Conservation (phyloP, 2,113 vertebrate genomes). For the Cavia porcellus region DNA sequence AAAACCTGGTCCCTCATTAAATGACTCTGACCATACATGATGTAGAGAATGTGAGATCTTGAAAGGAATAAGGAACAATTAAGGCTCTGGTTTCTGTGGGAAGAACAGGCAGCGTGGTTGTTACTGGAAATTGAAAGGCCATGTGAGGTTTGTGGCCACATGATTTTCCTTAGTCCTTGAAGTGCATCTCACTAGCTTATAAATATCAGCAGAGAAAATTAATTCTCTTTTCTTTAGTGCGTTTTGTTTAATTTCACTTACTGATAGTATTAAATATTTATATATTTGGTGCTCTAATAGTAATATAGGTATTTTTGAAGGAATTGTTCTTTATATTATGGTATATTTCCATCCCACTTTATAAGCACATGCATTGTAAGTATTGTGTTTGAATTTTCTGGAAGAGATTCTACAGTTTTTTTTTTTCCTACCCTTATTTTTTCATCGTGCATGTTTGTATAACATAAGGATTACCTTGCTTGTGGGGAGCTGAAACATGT, state of each 20-base stretch:
- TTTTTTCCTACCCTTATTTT: background rate
- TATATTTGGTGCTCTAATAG: background rate
- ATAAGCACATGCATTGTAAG: background rate
- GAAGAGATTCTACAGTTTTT: background rate
- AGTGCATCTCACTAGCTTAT: background rate
- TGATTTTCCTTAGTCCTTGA: background rate
- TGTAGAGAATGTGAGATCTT: background rate
- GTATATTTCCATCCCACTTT: background rate
- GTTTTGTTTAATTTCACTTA: conserved; percentile 7
- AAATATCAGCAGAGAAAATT: background rate
- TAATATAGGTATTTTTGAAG: background rate
- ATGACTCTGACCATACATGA: background rate
- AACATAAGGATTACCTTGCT: background rate
- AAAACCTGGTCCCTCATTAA: background rate
- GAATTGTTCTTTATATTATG: background rate
- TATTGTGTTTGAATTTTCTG: background rate
- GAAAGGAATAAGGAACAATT: background rate
- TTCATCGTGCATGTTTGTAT: background rate
- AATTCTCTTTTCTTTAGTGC: background rate
- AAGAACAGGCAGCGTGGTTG: background rate
- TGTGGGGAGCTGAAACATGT: background rate
- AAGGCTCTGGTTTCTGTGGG: background rate
- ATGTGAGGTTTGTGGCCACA: background rate
- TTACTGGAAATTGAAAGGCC: background rate
- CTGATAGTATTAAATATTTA: background rate